Evolutionary conservation across 2,888 invertebrate species (phyloP), one percentile per base, ranked within the genome.

Genomic region (Athripsodes cinereus): DNA sequence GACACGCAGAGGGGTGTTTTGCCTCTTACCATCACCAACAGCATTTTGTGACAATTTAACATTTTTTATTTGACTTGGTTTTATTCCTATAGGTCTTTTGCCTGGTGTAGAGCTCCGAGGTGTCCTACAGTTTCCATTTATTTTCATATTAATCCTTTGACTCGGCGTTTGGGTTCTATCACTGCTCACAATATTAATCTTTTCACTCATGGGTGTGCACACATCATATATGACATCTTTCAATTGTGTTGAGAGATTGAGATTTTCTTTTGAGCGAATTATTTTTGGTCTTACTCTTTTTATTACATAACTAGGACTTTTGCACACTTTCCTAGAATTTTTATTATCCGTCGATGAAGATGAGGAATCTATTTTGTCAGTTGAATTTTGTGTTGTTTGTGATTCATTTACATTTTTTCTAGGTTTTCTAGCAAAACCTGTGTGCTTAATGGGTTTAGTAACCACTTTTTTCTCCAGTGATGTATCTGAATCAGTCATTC

Each of bases 1-100:
- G 16, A 75, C 79, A 68, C 73, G 76, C 66, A 87, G 68, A 0
- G 87, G 86, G 1, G 86, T 86, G 64, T 80, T 78, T 11, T 71
- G 70, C 66, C 77, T 79, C 61, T 79, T 80, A 8, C 71, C 65
- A 22, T 77, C 75, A 31, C 69, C 69, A 53, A 69, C 69, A 22
- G 69, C 67, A 11, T 67, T 67, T 10, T 81, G 79, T 0, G 83
- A 74, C 34, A 78, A 70, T 60, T 72, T 75, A 16, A 82, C 69
- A 61, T 74, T 75, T 66, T 81, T 81, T 1, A 84, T 80, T 2
- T 85, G 77, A 40, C 3, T 16, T 16, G 13, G 13, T 8, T 16
- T 40, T 16, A 8, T 40, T 3, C 13, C 13, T 22, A 87, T 70
- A 8, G 82, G 73, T 67, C 80, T 82, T 66, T 83, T 86, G 63